Evolutionary conservation across 2,888 invertebrate genomes (phyloP), one percentile per base, ranked within the genome.

Genomic region (Papilio demoleus): DNA sequence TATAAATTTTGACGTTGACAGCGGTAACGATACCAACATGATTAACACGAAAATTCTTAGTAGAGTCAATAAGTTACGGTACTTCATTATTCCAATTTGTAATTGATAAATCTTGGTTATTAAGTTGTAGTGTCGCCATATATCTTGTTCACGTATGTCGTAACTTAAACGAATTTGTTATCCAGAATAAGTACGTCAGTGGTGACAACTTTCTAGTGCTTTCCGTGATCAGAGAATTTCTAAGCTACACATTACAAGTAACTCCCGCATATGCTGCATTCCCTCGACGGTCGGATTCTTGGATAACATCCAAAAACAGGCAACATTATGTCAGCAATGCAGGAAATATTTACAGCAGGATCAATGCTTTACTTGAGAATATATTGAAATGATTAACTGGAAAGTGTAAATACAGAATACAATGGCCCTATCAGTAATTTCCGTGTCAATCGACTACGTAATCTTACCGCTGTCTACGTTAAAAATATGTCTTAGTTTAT

Each of bases 191-290:
- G 64, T 34, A 56, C 31, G 8, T 11, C 53, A 47, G 45, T 2
- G 2, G 42, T 45, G 36, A 58, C 68, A 64, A 74, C 76, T 79
- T 77, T 77, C 79, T 70, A 75, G 75, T 74, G 72, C 72, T 72
- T 73, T 72, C 68, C 50, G 71, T 71, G 71, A 76, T 77, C 76
- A 74, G 75, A 75, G 68, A 72, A 69, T 75, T 75, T 76, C 76
- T 75, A 76, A 70, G 74, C 73, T 22, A 22, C 47, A 47, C 19
- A 12, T 71, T 74, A 73, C 69, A 71, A 61, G 70, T 75, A 75
- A 59, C 40, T 38, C 53, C 50, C 59, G 67, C 63, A 70, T 70
- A 24, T 47, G 59, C 58, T 38, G 42, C 58, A 63, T 47, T 64
- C 64, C 68, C 50, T 40, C 50, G 22, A 22, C 59, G 59, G 58